Conservation (phyloP, 2,888 invertebrate genomes). For the Xylota sylvarum region DNA sequence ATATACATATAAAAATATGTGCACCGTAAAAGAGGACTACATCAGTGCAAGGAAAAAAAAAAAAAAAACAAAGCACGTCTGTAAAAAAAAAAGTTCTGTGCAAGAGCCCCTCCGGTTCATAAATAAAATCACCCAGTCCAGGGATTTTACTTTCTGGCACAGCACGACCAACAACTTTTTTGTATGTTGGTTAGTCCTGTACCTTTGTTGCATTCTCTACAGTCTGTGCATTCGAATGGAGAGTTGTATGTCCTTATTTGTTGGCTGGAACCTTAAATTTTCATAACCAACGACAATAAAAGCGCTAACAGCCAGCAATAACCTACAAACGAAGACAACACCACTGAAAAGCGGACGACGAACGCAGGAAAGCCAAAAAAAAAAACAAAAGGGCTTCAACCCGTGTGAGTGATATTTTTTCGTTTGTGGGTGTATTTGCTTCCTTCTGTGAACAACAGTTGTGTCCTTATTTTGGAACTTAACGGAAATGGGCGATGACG, state of each 20-base stretch:
- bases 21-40: slow-evolving; percentile 16
- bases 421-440: too few species aligned
- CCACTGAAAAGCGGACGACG: slow-evolving; percentile 21
- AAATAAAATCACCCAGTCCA: slow-evolving; percentile 70
- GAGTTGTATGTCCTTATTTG: slow-evolving; percentile 62
- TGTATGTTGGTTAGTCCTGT: slow-evolving; percentile 26
- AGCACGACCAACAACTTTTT: slow-evolving; percentile 8
- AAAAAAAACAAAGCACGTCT: slow-evolving; percentile 28
- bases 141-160: slow-evolving; percentile 45
- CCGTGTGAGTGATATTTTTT: slow-evolving; percentile 28
- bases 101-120: slow-evolving; percentile 61
- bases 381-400: slow-evolving; percentile 26
- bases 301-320: slow-evolving; percentile 68
- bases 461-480: slow-evolving; percentile 53
- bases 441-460: slow-evolving; percentile 7
- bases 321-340: slow-evolving; percentile 51
- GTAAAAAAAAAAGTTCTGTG: slow-evolving; percentile 14
- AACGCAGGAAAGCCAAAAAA: not conserved
- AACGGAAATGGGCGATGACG: slow-evolving; percentile 36
- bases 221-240: slow-evolving; percentile 13
- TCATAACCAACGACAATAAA: slow-evolving; percentile 75
- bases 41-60: not conserved
- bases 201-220: slow-evolving; percentile 26
- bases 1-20: slow-evolving; percentile 39
- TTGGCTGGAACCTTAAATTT: slow-evolving; percentile 67